Evolutionary conservation across 1,140 invertebrate genomes (phyloP), one percentile per base, ranked within the genome.

Genomic region (Papilio machaon): DNA sequence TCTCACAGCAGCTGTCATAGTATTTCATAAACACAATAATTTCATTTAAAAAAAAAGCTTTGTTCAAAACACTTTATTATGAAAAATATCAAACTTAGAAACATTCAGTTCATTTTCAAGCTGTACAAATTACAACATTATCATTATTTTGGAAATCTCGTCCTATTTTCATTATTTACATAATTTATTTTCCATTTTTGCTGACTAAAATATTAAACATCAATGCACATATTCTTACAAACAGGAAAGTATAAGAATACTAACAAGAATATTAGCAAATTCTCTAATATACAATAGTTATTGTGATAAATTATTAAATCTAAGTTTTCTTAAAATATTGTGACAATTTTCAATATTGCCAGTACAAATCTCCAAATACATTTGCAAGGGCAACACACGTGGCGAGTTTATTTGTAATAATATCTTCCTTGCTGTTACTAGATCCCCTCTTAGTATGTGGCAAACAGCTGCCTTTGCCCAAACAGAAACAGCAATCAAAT

Each of bases 321-420:
- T 86, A 43, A 93, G 87, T 83, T 95, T 95, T 46, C 94, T 87
- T 52, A 95, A 86, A 83, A 95, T 90, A 58, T 86, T 90, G 67
- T 94, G 92, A 80, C 94, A 95, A 82, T 93, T 95, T 76, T 95
- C 94, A 82, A 94, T 90, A 81, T 95, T 95, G 9, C 94, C 94
- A 58, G 92, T 92, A 84, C 93, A 95, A 79, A 94, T 94, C 89
- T 95, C 94, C 35, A 95, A 89, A 88, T 95, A 95, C 88, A 95
- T 91, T 83, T 95, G 94, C 54, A 95, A 82, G 8, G 94, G 93
- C 54, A 95, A 85, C 19, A 95, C 93, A 81, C 90, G 81, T 0
- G 94, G 91, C 17, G 94, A 95, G 88, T 93, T 94, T 15, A 95
- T 92, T 89, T 94, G 94, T 13, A 92, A 80, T 13, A 95, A 83